Base-by-base conservation (phyloP, 2,888 invertebrate species). In the Anoplius nigerrimus region DNA sequence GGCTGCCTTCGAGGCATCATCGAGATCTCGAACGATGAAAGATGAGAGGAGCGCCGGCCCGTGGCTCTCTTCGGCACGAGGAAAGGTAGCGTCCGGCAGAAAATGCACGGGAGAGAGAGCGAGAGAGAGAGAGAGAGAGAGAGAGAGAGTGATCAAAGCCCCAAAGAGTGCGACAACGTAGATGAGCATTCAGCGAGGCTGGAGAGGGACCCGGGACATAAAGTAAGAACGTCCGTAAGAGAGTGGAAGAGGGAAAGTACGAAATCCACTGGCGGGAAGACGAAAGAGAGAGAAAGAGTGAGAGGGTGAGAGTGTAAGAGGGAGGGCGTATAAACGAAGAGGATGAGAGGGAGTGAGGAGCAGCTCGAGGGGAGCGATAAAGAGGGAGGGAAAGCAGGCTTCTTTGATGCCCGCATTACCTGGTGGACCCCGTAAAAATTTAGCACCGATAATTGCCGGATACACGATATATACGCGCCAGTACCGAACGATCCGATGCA, bases 381-480 rank as follows among this genome's bases (percentile, higher is more conserved):
- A 59, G 52, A 58, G 43, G 21, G 46, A 59, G 61, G 58, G 51
- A 66, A 21, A 55, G 62, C 34, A 42, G 51, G 48, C 59, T 52
- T 13, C 58, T 43, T 51, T 54, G 18, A 18, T 18, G 13, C 27
- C 34, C 57, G 24, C 42, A 42, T 46, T 42, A 15, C 45, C 24
- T 8, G 16, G 43, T 21, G 58, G 34, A 45, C 43, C 71, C 79
- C 81, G 79, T 81, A 80, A 81, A 82, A 81, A 78, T 79, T 82
- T 81, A 82, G 79, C 78, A 79, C 80, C 80, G 74, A 82, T 81
- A 82, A 81, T 80, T 79, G 76, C 74, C 72, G 80, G 77, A 79
- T 79, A 72, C 71, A 59, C 67, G 75, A 78, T 75, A 72, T 34
- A 34, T 48, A 13, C 43, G 45, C 20, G 21, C 52, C 57, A 48